These are phyloP conservation scores for Cyphomyrus discorhynchus DNA, from an alignment of 2,113 vertebrate genomes.

Conservation along the genomic window DNA sequence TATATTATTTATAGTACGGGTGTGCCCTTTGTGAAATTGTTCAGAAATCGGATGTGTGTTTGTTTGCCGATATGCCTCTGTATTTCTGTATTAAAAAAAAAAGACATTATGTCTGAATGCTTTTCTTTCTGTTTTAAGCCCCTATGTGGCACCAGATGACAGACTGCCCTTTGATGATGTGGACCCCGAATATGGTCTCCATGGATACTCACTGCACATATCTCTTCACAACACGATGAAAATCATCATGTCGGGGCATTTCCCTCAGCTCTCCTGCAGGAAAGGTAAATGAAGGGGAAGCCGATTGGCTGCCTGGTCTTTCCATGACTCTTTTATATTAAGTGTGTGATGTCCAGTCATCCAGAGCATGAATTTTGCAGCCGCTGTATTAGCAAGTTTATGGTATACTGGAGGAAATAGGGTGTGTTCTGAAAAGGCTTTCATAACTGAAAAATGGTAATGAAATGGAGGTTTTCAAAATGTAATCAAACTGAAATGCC, in stretches of 20 bases:
- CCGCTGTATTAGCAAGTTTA: background rate
- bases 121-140: conserved; percentile 44
- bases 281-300: conserved; percentile 60
- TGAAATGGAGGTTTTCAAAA: background rate
- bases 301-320: background rate
- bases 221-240: conserved; percentile 62
- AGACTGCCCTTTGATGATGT: conserved; percentile 63
- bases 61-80: background rate
- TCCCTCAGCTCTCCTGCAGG: conserved; percentile 66
- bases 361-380: background rate
- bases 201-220: conserved; percentile 73
- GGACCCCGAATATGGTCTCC: conserved; percentile 74
- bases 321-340: background rate
- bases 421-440: background rate
- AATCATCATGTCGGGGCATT: conserved; percentile 65
- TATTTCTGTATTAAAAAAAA: background rate
- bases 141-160: conserved; percentile 44
- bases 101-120: background rate
- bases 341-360: background rate
- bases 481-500: background rate
- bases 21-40: background rate
- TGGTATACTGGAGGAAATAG: background rate
- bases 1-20: too few species aligned
- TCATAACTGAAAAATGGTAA: background rate
- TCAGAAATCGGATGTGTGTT: background rate